Evolutionary conservation across 2,888 invertebrate genomes (phyloP).

Genomic region (Athalia circularis): DNA sequence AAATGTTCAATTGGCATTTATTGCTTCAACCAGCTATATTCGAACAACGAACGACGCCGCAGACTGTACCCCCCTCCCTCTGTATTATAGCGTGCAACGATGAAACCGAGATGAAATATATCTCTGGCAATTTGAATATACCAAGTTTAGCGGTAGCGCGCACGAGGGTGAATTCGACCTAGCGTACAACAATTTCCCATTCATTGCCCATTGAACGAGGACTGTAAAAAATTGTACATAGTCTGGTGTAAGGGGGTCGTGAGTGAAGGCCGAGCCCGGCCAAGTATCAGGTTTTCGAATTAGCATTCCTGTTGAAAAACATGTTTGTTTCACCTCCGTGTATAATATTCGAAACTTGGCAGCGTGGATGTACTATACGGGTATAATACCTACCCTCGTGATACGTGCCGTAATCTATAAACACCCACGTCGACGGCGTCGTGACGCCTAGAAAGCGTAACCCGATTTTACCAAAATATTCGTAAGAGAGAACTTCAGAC

Average conservation of each 20-base stretch:
- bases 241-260: not conserved
- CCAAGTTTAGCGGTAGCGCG: not conserved
- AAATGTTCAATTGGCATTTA: constrained; percentile 30
- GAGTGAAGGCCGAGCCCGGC: not conserved
- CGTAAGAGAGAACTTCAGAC: not conserved
- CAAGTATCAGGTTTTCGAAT: constrained; percentile 22
- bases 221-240: constrained; percentile 41
- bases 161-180: constrained; percentile 25
- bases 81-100: not conserved
- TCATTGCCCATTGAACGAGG: constrained; percentile 32
- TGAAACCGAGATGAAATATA: constrained; percentile 40
- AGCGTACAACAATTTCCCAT: constrained; percentile 35
- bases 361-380: not conserved
- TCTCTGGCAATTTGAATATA: constrained; percentile 43
- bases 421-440: not conserved
- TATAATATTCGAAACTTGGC: constrained; percentile 21
- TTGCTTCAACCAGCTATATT: constrained; percentile 5
- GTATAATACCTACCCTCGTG: too few species aligned
- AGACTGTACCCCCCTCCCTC: not conserved
- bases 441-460: not conserved
- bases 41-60: constrained; percentile 14
- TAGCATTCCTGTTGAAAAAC: constrained; percentile 34
- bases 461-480: not conserved
- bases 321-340: constrained; percentile 27
- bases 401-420: constrained; percentile 7